Percentiles rank a stretch among this genome's conserved stretches.
Evolutionary conservation across 2,888 invertebrate species (phyloP).

Genomic region (Colletes collaris): DNA sequence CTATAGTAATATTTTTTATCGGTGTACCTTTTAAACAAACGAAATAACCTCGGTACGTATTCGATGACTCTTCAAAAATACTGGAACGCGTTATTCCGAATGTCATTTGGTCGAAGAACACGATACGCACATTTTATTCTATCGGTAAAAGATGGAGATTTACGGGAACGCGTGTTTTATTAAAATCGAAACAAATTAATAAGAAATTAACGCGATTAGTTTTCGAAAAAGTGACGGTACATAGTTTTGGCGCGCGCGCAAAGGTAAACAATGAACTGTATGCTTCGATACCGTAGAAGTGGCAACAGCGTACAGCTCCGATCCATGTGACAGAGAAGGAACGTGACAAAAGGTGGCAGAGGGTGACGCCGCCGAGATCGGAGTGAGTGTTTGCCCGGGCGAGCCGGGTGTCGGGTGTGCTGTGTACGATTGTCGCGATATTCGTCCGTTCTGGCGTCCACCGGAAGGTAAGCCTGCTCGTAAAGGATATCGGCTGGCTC

Average conservation of each 20-base stretch:
- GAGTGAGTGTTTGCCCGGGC: constrained; percentile 81
- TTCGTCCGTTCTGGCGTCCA: constrained; percentile 68
- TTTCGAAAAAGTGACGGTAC: constrained; percentile 46
- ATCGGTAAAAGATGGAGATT: neutral
- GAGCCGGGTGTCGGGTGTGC: constrained; percentile 78
- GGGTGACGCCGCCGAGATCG: constrained; percentile 80
- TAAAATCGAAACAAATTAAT: neutral
- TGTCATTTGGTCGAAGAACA: too few species aligned
- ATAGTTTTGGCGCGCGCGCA: constrained; percentile 69
- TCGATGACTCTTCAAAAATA: too few species aligned
- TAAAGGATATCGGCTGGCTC: constrained; percentile 31
- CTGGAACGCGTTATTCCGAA: too few species aligned
- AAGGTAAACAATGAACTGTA: constrained; percentile 72
- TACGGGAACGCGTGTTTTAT: neutral
- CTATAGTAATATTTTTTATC: too few species aligned
- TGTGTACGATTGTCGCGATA: constrained; percentile 63
- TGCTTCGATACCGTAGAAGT: constrained; percentile 54
- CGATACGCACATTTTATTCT: too few species aligned
- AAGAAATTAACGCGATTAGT: neutral
- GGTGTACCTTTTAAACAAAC: too few species aligned
- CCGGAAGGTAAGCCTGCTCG: constrained; percentile 64
- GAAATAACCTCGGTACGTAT: too few species aligned
- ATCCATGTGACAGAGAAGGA: constrained; percentile 83
- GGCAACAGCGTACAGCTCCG: constrained; percentile 76
- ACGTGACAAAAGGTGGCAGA: constrained; percentile 82